Evolutionary conservation across 2,888 invertebrate species (phyloP).

Genomic region (Hydriomena furcata): DNA sequence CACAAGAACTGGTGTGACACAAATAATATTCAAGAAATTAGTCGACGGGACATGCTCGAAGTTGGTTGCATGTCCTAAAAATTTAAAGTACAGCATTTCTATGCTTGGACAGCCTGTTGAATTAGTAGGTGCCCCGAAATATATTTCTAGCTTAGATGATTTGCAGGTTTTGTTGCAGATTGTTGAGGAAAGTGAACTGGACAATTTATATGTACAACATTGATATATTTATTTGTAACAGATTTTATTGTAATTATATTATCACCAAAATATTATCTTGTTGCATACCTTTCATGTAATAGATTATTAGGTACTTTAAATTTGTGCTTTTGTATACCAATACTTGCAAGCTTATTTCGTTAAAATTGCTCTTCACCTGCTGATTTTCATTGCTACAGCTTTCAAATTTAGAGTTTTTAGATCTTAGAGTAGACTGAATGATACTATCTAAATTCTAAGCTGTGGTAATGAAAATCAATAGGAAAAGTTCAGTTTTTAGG

Average conservation of each 20-base stretch:
- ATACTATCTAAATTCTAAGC: too few species aligned
- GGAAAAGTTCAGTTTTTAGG: too few species aligned
- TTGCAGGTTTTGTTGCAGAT: slow-evolving; percentile 77
- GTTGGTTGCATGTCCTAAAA: slow-evolving; percentile 72
- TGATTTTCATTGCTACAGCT: too few species aligned
- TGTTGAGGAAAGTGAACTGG: slow-evolving; percentile 73
- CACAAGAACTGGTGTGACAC: slow-evolving; percentile 46
- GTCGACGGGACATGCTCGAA: slow-evolving; percentile 60
- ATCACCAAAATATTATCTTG: slow-evolving; percentile 33
- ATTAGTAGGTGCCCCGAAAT: slow-evolving; percentile 76
- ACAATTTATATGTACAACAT: slow-evolving; percentile 70
- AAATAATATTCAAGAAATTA: slow-evolving; percentile 70
- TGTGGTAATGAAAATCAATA: too few species aligned
- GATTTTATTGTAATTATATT: slow-evolving; percentile 36
- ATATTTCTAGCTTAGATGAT: slow-evolving; percentile 72
- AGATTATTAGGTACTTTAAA: slow-evolving; percentile 1
- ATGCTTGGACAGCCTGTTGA: slow-evolving; percentile 70
- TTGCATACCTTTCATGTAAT: slow-evolving; percentile 15
- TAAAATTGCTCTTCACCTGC: too few species aligned
- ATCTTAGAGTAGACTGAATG: too few species aligned
- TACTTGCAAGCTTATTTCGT: too few species aligned
- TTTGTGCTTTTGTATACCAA: slow-evolving; percentile 3
- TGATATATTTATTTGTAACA: slow-evolving; percentile 43
- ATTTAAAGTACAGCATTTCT: slow-evolving; percentile 71
- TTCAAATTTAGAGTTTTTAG: too few species aligned